Evolutionary conservation across 2,888 invertebrate genomes (phyloP), one percentile per base, ranked within the genome.

Genomic region (Eilema sororculum): DNA sequence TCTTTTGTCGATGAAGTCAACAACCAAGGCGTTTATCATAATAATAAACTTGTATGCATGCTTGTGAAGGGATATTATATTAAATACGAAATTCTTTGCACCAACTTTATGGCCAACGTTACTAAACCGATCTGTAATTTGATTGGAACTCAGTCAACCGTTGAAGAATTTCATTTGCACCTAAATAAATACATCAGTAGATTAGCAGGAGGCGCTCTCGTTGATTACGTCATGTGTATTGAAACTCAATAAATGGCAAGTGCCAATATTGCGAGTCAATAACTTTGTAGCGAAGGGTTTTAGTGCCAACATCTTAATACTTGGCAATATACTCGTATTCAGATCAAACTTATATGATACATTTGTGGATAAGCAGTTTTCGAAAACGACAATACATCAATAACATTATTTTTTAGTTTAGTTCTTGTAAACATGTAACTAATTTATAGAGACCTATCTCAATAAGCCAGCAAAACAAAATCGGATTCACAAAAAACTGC

Each of bases 101-200:
- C n/a, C n/a, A 2, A 24, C 28, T 63, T 70, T n/a, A 59, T 33
- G 75, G 75, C 78, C 73, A 46, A 56, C 62, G 62, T 67, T 63
- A 67, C 72, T 73, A 73, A 78, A 79, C 73, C 75, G 77, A 67
- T 73, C 69, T 68, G 66, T 84, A 76, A 83, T 81, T 84, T 80
- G 74, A 83, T 84, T 80, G 75, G 74, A 81, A 69, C 69, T 65
- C 69, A 75, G 77, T 78, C 73, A 69, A 69, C 69, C 71, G 68
- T 75, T 69, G 78, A 83, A 84, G 74, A 75, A 78, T 84, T 78
- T 74, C 71, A 67, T 72, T 78, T 69, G 73, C 71, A 75, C 73
- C 76, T 76, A 77, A 82, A 79, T 79, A 82, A 80, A 82, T 78
- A 74, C 71, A 65, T 64, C 20, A 62, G 33, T 46, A 65, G 56